These are phyloP conservation scores for Pachydiplax longipennis DNA, from an alignment of 2,888 invertebrate species.

Conservation along the genomic window DNA sequence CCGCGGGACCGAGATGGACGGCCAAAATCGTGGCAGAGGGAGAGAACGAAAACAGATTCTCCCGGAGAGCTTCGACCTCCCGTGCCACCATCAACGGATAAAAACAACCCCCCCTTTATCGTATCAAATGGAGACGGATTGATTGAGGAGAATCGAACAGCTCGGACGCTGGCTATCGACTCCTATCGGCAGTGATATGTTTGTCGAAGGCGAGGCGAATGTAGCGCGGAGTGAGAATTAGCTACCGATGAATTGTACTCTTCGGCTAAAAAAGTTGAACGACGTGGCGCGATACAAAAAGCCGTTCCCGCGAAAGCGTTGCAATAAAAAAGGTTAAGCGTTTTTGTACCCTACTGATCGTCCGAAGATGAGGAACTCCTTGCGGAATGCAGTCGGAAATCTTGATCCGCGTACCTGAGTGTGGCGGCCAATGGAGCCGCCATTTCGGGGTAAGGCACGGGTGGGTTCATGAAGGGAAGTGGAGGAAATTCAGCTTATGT, in stretches of 20 bases:
- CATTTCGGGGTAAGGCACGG: background rate
- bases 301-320: background rate
- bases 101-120: background rate
- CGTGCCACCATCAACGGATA: background rate
- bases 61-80: background rate
- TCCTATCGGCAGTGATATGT: background rate
- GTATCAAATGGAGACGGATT: background rate
- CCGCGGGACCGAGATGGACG: too few species aligned
- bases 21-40: background rate
- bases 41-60: slow-evolving; percentile 5
- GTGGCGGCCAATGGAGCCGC: background rate
- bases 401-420: background rate
- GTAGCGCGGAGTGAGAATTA: background rate
- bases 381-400: background rate
- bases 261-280: background rate
- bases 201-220: background rate
- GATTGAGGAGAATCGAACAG: background rate
- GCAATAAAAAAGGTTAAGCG: background rate
- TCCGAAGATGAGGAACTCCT: background rate
- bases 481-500: slow-evolving; percentile 18
- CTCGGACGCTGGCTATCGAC: background rate
- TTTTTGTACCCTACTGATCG: background rate
- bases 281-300: background rate
- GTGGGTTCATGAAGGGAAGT: background rate
- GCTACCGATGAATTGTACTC: background rate